These are phyloP conservation scores for Neosilurus hyrtlii DNA, from an alignment of 2,797 vertebrate genomes.

Conservation along the genomic window DNA sequence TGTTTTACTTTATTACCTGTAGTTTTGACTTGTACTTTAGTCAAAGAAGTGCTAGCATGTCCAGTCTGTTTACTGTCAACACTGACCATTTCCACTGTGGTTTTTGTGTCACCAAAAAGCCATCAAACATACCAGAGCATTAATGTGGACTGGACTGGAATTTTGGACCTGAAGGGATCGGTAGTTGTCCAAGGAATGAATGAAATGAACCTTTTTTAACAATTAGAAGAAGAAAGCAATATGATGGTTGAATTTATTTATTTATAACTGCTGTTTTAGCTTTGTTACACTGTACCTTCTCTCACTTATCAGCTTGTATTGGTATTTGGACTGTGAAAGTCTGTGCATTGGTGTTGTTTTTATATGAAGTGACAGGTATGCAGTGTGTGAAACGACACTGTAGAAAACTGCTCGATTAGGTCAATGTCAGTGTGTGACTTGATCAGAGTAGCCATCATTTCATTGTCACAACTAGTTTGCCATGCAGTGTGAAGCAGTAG, in stretches of 20 bases:
- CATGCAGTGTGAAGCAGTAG: conserved; percentile 61
- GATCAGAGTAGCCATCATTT: conserved; percentile 61
- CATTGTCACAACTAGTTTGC: conserved; percentile 65
- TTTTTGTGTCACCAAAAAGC: conserved; percentile 11
- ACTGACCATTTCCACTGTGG: not conserved
- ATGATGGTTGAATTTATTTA: not conserved
- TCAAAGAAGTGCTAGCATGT: not conserved
- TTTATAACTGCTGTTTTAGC: not conserved
- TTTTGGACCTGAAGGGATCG: not conserved
- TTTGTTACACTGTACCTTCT: not conserved
- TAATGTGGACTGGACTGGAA: not conserved
- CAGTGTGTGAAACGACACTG: conserved; percentile 26
- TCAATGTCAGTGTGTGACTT: conserved; percentile 49
- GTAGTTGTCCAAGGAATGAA: no score
- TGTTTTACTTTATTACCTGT: not conserved
- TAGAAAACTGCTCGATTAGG: conserved; percentile 53
- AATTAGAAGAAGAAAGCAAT: not conserved
- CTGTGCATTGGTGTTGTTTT: not conserved
- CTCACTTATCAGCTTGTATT: no score
- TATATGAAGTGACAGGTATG: conserved; percentile 14
- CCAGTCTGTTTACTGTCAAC: conserved; percentile 11
- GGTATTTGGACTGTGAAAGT: not conserved
- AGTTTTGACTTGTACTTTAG: not conserved
- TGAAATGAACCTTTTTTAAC: not conserved
- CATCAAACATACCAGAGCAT: not conserved